Evolutionary conservation across 2,113 vertebrate species (phyloP).

Genomic region (Mustela lutreola): DNA sequence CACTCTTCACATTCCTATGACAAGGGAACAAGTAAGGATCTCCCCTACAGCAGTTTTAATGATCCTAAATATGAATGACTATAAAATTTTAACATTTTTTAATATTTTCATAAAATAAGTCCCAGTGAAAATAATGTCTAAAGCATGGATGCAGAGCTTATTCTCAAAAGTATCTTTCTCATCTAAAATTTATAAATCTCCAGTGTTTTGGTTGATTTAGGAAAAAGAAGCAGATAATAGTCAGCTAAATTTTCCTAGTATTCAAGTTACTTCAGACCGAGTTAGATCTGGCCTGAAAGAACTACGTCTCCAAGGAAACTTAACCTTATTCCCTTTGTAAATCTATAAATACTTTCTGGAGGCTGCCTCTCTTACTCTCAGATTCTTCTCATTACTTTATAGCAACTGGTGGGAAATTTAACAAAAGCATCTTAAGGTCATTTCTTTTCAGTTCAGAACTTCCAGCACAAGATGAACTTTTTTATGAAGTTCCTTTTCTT

Average conservation of each 20-base stretch:
- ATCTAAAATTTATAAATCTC: background rate
- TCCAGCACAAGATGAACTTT: background rate
- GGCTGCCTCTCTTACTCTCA: slow-evolving; percentile 51
- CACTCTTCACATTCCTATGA: background rate
- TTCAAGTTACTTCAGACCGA: slow-evolving; percentile 52
- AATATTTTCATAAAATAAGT: slow-evolving; percentile 1
- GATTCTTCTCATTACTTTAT: slow-evolving; percentile 27
- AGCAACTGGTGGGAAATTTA: slow-evolving; percentile 60
- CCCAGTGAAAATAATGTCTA: background rate
- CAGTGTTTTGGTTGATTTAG: slow-evolving; percentile 41
- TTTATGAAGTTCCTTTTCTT: background rate
- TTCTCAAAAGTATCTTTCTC: background rate
- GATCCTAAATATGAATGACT: background rate
- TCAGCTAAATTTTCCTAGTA: slow-evolving; percentile 64
- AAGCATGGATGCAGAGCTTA: background rate
- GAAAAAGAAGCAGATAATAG: background rate
- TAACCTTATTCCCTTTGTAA: slow-evolving; percentile 71
- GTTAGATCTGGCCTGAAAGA: slow-evolving; percentile 68
- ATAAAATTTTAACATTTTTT: background rate
- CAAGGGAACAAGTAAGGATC: background rate
- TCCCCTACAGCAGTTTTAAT: background rate
- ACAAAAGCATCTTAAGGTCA: slow-evolving; percentile 4
- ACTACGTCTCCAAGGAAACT: slow-evolving; percentile 78
- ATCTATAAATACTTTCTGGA: slow-evolving; percentile 72
- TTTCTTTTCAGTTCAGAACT: slow-evolving; percentile 21